Evolutionary conservation across 2,888 invertebrate species (phyloP).

Genomic region (Sminthurides aquaticus): DNA sequence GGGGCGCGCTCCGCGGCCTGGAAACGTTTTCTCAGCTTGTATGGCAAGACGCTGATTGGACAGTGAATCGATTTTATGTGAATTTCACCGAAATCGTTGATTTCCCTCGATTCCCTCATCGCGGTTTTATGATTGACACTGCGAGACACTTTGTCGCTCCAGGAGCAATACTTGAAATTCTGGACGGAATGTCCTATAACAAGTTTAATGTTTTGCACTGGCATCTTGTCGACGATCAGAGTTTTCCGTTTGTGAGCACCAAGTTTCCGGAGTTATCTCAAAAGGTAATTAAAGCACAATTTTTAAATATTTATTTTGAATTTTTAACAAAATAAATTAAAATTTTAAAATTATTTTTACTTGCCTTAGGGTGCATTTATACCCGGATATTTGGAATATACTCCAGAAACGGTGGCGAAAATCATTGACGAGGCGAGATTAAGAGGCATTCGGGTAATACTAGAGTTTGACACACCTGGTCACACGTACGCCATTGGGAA

Average conservation of each 20-base stretch:
- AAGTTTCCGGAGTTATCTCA: conserved; percentile 62
- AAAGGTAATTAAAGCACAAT: too few relatives aligned
- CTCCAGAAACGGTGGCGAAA: conserved; percentile 54
- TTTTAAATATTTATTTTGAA: neutral
- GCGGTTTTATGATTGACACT: conserved; percentile 75
- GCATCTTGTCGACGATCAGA: conserved; percentile 90
- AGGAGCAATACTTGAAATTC: conserved; percentile 55
- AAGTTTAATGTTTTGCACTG: conserved; percentile 91
- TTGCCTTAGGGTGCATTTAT: conserved; percentile 7
- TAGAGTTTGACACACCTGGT: conserved; percentile 87
- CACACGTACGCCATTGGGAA: conserved; percentile 35
- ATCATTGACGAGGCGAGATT: conserved; percentile 69
- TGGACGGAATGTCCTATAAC: conserved; percentile 82
- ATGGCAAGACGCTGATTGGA: conserved; percentile 45
- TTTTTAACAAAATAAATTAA: neutral
- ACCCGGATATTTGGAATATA: conserved; percentile 13
- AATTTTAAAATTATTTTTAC: neutral
- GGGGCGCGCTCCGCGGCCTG: conserved; percentile 62
- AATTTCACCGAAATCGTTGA: conserved; percentile 64
- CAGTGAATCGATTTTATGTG: conserved; percentile 55
- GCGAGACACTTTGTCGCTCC: conserved; percentile 74
- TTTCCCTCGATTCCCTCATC: conserved; percentile 67
- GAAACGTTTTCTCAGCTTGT: conserved; percentile 79
- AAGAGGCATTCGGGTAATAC: conserved; percentile 77
- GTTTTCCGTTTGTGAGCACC: conserved; percentile 78